A percentile compares a stretch with the other conserved stretches of the same genome.
These are phyloP conservation scores for Tillus elongatus DNA, from an alignment of 2,888 invertebrate species.

Conservation along the genomic window DNA sequence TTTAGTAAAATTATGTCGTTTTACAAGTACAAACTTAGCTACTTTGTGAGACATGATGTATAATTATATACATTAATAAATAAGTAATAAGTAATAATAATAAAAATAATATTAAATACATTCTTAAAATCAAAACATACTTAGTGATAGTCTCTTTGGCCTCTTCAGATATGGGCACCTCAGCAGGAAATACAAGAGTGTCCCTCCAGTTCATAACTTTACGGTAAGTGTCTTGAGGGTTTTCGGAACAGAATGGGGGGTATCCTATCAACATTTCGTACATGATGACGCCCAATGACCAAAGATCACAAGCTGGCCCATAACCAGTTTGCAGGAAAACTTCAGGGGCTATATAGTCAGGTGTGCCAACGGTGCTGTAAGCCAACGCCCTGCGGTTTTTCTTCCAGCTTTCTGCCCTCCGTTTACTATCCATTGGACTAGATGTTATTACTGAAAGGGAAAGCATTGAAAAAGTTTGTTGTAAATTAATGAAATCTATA, in stretches of 20 bases:
- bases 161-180: slow-evolving; percentile 97
- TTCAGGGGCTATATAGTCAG: slow-evolving; percentile 99
- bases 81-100: too few relatives aligned
- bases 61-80: too few relatives aligned
- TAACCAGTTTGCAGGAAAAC: slow-evolving; percentile 98
- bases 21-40: too few relatives aligned
- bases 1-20: too few relatives aligned
- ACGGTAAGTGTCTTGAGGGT: slow-evolving; percentile 91
- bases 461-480: too few relatives aligned
- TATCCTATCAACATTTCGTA: slow-evolving; percentile 99
- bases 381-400: slow-evolving; percentile 91
- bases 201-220: slow-evolving; percentile 99
- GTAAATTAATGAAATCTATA: too few relatives aligned
- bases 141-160: slow-evolving; percentile 84
- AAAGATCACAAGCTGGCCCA: slow-evolving; percentile 97
- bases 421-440: slow-evolving; percentile 91
- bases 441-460: slow-evolving; percentile 46
- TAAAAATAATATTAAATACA: too few relatives aligned
- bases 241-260: slow-evolving; percentile 99
- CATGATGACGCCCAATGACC: slow-evolving; percentile 99
- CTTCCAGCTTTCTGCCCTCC: slow-evolving; percentile 99
- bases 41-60: too few relatives aligned
- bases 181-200: slow-evolving; percentile 95
- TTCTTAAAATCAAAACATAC: too few relatives aligned
- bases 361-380: slow-evolving; percentile 92